Percentiles rank a stretch among this genome's conserved stretches.
phyloP scores from a whole-genome alignment of 2,888 invertebrate genomes.

The Labia minor region DNA sequence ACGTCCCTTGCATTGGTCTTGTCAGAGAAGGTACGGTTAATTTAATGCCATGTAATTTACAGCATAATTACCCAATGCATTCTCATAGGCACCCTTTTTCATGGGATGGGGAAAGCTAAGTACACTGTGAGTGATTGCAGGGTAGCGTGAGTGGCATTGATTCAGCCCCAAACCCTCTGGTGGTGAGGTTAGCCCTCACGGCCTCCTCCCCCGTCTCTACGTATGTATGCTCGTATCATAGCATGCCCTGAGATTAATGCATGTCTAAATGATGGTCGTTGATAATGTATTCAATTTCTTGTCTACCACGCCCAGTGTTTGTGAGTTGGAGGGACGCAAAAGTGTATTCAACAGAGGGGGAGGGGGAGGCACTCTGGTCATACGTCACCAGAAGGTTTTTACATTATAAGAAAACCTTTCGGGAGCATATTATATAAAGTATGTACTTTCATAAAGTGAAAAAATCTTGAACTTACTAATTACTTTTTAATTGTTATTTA shows the following conservation, averaged over 20 bases:
- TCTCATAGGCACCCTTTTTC: background rate
- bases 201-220: background rate
- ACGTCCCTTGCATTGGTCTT: background rate
- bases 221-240: background rate
- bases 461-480: background rate
- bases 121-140: conserved; percentile 8
- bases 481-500: background rate
- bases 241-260: conserved; percentile 8
- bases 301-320: background rate
- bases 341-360: background rate
- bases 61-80: conserved; percentile 4
- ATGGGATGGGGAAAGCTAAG: background rate
- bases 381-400: background rate
- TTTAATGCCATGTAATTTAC: conserved; percentile 13
- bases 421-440: background rate
- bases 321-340: background rate
- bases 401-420: background rate
- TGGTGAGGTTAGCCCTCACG: background rate
- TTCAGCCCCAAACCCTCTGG: background rate
- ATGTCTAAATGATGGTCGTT: conserved; percentile 8
- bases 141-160: conserved; percentile 13
- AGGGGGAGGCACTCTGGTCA: background rate
- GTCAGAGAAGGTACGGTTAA: conserved; percentile 2
- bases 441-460: background rate
- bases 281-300: conserved; percentile 13